A percentile compares a stretch with the other conserved stretches of the same genome.
Conservation (phyloP, 2,113 vertebrate species). For the Vidua chalybeata region DNA sequence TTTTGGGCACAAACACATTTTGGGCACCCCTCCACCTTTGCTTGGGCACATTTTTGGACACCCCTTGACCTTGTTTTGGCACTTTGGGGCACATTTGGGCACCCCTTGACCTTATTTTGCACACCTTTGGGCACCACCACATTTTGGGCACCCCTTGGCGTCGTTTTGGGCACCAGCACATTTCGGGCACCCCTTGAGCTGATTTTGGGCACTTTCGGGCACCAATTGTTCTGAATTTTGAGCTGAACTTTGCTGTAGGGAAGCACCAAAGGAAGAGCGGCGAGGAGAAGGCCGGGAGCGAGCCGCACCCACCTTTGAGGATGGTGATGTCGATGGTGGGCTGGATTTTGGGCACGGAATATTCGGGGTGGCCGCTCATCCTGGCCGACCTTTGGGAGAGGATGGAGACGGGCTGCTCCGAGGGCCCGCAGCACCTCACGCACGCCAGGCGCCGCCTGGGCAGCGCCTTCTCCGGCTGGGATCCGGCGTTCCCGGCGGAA, state of each 20-base stretch:
- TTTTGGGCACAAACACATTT: neutral
- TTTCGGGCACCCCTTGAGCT: neutral
- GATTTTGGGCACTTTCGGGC: neutral
- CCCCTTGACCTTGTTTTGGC: accelerated
- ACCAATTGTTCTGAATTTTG: too few relatives aligned
- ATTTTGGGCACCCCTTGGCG: neutral
- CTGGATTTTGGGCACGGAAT: conserved; percentile 70
- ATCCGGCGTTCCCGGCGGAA: accelerated
- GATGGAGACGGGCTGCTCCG: neutral
- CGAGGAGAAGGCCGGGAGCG: accelerated
- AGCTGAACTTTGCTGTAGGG: accelerated
- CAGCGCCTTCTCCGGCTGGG: neutral
- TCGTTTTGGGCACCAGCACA: neutral
- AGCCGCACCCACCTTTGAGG: conserved; percentile 81
- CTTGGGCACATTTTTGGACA: neutral
- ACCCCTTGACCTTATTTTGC: neutral
- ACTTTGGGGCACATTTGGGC: neutral
- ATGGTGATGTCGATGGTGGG: conserved; percentile 85
- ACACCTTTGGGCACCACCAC: neutral
- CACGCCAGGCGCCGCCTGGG: neutral
- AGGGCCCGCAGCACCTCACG: conserved; percentile 34
- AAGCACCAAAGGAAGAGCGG: neutral
- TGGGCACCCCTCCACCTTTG: neutral
- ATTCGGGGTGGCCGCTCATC: neutral
- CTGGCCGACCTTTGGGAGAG: neutral